These are phyloP conservation scores for Acropternis orthonyx DNA, from an alignment of 2,797 vertebrate genomes.

Conservation along the genomic window DNA sequence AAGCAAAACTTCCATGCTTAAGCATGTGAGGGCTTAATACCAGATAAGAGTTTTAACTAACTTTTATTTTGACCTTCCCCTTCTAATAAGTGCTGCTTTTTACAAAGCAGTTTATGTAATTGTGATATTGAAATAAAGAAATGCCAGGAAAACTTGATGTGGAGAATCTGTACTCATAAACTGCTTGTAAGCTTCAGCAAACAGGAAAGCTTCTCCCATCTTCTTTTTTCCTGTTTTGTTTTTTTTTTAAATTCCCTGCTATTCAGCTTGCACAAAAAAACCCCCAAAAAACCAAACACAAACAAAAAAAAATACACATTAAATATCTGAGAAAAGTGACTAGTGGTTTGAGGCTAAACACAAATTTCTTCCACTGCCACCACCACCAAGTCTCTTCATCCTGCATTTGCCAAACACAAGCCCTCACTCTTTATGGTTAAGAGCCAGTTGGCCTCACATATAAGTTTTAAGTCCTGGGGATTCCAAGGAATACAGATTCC, in stretches of 20 bases:
- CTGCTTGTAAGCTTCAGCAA: constrained; percentile 1
- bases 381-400: not conserved
- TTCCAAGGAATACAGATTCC: constrained; percentile 39
- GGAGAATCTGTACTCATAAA: constrained; percentile 17
- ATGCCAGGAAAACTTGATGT: constrained; percentile 40
- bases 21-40: not conserved
- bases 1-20: not conserved
- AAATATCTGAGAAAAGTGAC: not conserved
- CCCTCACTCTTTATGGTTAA: constrained; percentile 12
- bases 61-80: constrained; percentile 28
- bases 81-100: not conserved
- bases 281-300: too few relatives aligned
- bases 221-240: not conserved
- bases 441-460: constrained; percentile 53
- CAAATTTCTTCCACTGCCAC: not conserved
- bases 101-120: not conserved
- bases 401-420: constrained; percentile 14
- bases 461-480: constrained; percentile 13
- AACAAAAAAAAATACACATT: not conserved
- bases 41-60: not conserved
- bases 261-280: not conserved
- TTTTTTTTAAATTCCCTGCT: not conserved
- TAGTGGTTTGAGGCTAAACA: not conserved
- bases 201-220: constrained; percentile 1
- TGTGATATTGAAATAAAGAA: constrained; percentile 19